Base-by-base conservation (phyloP, 2,113 vertebrate genomes). In the Chaetorhynchus papuensis region DNA sequence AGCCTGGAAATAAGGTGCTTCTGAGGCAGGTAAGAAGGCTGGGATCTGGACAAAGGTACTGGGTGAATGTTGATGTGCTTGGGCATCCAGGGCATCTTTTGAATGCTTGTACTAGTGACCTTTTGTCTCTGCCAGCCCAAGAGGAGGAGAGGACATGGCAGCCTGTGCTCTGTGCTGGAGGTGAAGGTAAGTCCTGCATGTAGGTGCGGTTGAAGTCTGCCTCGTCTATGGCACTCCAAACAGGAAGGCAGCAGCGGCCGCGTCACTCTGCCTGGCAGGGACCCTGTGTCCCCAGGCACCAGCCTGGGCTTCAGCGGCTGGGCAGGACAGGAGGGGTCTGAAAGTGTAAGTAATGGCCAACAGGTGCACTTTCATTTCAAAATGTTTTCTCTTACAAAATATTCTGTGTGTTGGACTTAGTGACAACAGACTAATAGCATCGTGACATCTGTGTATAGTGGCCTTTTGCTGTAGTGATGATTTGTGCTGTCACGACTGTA, bases 381-480 rank as follows among this genome's bases (percentile, higher is more conserved):
- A 7, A 61, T 41, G 11, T 19, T 86, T 80, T 65, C 57, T 30
- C 26, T 5, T 24, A 44, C 7, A 26, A 45, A 45, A 30, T 24
- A 6, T 45, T 41, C 60, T 21, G 7, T 39, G 27, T 50, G 15
- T 33, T 42, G 27, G n/a, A 35, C 33, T 54, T 45, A 3, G 63
- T 10, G 65, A 23, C 28, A 27, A 18, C 30, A 31, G 22, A 20
- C 39, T n/a, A 44, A 49, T 3, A 35, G 42, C 13, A 10, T 9
- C 1, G 4, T 15, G 56, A 49, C 33, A 52, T 24, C 18, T 42
- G 27, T 2, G 1, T 17, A 3, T 2, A 27, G 44, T 1, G 13
- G 37, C 23, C 74, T 42, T 65, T 45, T 59, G 56, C 85, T 47
- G 42, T 13, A 16, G 26, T 4, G 20, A 15, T 33, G 45, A 24